Evolutionary conservation across 2,113 vertebrate species (phyloP), one percentile per base, ranked within the genome.

Genomic region (Haemorhous mexicanus): DNA sequence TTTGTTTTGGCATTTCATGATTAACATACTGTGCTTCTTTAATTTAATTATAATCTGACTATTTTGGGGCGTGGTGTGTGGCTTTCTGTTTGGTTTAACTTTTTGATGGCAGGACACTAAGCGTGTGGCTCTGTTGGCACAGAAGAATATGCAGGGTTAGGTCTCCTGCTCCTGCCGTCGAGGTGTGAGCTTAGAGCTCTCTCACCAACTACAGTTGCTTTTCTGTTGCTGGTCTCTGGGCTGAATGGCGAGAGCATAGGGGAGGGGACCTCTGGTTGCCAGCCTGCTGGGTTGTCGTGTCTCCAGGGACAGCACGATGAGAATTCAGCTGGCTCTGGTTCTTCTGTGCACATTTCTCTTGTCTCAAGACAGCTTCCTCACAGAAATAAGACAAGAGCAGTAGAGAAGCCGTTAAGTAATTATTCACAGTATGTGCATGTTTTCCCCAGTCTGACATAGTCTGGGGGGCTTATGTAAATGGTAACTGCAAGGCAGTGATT

Each of bases 281-380:
- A 46, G 37, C 49, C 67, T 4, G 4, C 41, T 75, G 11, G 4
- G 41, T 49, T 66, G 23, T 58, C 23, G 1, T 80, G 80, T 90
- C 79, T 93, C 86, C 68, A 70, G 76, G 82, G 80, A 41, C 43
- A 94, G 86, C 52, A 8, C 9, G 4, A 7, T 59, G 81, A 81
- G 89, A 92, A 89, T 94, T 92, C 47, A 14, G 43, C 84, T 93
- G 91, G 55, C 80, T 88, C 63, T n/a, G 24, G 11, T 74, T 84
- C 85, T 85, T 79, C 56, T 15, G 2, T 67, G 79, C 2, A 0
- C 55, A 27, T 84, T 94, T 78, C 59, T 92, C 52, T 64, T 47
- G 19, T 88, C 50, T 77, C 16, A 46, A 49, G 85, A 58, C 82
- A 55, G 55, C 41, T 77, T 93, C n/a, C 68, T 89, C 52, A 28